These are phyloP conservation scores for Stigmatopora argus DNA, from an alignment of 2,113 vertebrate species.

Conservation along the genomic window DNA sequence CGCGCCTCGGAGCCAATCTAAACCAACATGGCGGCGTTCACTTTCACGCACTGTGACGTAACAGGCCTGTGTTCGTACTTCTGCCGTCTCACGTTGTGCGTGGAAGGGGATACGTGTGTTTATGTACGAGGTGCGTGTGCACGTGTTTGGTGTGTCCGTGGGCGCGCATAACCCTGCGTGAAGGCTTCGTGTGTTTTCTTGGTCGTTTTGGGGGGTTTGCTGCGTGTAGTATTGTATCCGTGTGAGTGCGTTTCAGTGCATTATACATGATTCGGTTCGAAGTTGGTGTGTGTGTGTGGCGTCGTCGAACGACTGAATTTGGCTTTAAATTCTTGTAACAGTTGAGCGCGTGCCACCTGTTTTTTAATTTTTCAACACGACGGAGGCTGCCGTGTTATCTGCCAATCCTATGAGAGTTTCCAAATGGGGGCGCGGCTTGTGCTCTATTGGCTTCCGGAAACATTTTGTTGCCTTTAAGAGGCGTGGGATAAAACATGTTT, in stretches of 20 bases:
- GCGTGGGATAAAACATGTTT: neutral
- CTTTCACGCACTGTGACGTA: conserved; percentile 1
- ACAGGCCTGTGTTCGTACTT: neutral
- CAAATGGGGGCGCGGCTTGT: neutral
- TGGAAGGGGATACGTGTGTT: neutral
- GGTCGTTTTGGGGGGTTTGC: neutral
- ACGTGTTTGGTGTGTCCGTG: neutral
- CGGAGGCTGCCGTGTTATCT: neutral
- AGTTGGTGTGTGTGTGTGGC: neutral
- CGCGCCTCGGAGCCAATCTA: neutral
- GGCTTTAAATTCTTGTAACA: neutral
- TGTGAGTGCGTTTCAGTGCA: neutral
- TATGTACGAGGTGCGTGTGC: no score
- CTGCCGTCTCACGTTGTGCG: neutral
- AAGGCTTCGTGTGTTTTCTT: neutral
- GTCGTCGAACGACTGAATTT: neutral
- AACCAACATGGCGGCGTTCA: neutral
- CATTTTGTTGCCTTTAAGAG: neutral
- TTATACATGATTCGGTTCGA: no score
- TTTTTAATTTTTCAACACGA: neutral
- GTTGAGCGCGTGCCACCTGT: neutral
- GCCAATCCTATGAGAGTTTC: neutral
- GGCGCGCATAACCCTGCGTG: neutral
- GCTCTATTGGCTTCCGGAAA: neutral
- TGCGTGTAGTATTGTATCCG: neutral